These are phyloP conservation scores for Hydriomena furcata DNA, from an alignment of 2,888 invertebrate species.

Conservation along the genomic window DNA sequence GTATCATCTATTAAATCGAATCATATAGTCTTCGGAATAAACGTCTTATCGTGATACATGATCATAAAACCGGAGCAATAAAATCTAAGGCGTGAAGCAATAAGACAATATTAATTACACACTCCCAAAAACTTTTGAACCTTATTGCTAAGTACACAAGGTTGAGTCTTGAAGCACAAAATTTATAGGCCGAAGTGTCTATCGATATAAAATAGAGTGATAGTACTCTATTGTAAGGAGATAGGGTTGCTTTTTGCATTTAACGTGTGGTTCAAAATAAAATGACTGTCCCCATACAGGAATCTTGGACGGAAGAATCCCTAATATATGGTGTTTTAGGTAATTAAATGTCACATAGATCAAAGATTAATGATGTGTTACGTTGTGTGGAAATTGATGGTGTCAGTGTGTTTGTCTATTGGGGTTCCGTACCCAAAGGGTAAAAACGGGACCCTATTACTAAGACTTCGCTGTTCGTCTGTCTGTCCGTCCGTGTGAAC, in stretches of 20 bases:
- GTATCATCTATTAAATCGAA: neutral
- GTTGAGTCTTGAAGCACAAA: constrained; percentile 26
- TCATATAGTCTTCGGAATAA: constrained; percentile 12
- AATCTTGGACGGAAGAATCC: constrained; percentile 69
- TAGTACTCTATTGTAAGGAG: neutral
- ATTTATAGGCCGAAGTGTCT: neutral
- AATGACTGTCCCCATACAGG: constrained; percentile 53
- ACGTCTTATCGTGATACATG: constrained; percentile 31
- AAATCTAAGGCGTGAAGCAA: constrained; percentile 83
- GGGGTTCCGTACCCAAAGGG: too few relatives aligned
- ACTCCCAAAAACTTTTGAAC: constrained; percentile 29
- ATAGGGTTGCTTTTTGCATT: constrained; percentile 8
- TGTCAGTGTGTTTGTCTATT: constrained; percentile 40
- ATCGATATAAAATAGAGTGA: neutral
- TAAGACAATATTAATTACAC: constrained; percentile 78
- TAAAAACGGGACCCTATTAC: too few relatives aligned
- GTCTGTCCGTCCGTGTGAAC: too few relatives aligned
- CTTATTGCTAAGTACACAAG: constrained; percentile 37
- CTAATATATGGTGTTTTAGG: constrained; percentile 82
- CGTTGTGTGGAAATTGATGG: constrained; percentile 56
- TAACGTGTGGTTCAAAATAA: constrained; percentile 39
- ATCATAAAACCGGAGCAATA: constrained; percentile 62
- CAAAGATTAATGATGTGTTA: constrained; percentile 83
- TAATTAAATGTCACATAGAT: constrained; percentile 84
- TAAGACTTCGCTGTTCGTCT: too few relatives aligned